phyloP scores from a whole-genome alignment of 2,888 invertebrate genomes.

The Malthinus seriepunctatus region DNA sequence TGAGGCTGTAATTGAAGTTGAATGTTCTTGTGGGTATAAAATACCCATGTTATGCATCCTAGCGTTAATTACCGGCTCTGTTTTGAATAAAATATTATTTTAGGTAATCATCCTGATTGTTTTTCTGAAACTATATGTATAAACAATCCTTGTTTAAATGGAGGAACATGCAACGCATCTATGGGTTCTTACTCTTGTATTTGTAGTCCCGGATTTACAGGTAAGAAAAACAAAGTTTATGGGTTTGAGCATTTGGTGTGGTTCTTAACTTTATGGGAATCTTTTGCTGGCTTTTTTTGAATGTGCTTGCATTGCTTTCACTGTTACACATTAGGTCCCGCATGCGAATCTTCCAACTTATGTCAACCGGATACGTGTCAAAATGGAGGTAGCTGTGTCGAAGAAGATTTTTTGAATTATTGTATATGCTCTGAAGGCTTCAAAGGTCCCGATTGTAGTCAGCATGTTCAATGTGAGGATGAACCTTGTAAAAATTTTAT shows the following conservation, averaged over 20 bases:
- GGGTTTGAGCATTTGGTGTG: conserved; percentile 9
- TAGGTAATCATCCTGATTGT: conserved; percentile 51
- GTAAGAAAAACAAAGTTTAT: conserved; percentile 51
- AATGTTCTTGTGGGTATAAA: too few relatives aligned
- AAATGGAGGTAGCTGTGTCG: conserved; percentile 59
- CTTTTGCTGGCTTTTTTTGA: conserved; percentile 27
- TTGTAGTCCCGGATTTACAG: conserved; percentile 72
- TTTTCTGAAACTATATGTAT: conserved; percentile 62
- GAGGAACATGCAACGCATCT: conserved; percentile 68
- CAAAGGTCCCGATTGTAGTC: conserved; percentile 47
- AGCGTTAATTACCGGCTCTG: too few relatives aligned
- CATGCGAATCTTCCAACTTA: conserved; percentile 44
- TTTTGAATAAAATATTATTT: not conserved
- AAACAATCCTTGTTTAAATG: conserved; percentile 74
- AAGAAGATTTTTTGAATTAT: conserved; percentile 41
- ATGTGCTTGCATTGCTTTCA: conserved; percentile 33
- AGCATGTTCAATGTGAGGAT: conserved; percentile 57
- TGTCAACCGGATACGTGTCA: conserved; percentile 54
- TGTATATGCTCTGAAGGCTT: conserved; percentile 55
- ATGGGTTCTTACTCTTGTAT: conserved; percentile 67
- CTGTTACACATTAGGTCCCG: conserved; percentile 40
- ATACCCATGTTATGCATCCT: too few relatives aligned
- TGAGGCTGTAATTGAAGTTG: too few relatives aligned
- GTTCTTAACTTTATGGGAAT: conserved; percentile 22
- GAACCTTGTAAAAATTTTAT: conserved; percentile 65